These are phyloP conservation scores for Pangasius djambal DNA, from an alignment of 2,797 vertebrate species.

Conservation along the genomic window DNA sequence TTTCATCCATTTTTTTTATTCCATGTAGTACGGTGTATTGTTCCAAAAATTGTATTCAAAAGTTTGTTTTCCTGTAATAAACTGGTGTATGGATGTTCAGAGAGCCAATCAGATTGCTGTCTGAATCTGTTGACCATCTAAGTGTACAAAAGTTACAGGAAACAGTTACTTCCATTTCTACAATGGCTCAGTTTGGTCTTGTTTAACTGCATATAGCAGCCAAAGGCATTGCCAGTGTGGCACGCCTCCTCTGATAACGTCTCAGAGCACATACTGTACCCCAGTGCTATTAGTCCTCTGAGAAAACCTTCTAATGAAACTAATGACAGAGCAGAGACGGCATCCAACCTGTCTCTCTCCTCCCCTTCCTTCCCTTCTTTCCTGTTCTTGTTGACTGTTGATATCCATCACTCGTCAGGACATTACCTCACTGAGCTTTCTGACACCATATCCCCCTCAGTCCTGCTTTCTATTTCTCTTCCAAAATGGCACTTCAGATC, in stretches of 20 bases:
- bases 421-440: slow-evolving; percentile 36
- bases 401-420: slow-evolving; percentile 45
- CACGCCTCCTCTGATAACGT: background rate
- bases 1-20: background rate
- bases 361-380: slow-evolving; percentile 49
- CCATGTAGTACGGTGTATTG: background rate
- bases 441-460: slow-evolving; percentile 6
- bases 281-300: slow-evolving; percentile 13
- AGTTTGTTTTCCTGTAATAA: background rate
- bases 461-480: background rate
- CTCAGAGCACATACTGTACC: background rate
- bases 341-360: slow-evolving; percentile 53
- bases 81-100: background rate
- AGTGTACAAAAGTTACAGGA: background rate
- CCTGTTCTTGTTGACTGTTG: slow-evolving; percentile 53
- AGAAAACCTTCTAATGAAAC: slow-evolving; percentile 18
- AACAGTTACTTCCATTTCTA: background rate
- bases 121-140: background rate
- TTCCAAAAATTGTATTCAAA: background rate
- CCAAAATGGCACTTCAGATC: background rate
- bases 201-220: background rate
- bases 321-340: background rate
- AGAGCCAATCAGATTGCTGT: background rate
- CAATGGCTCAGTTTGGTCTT: background rate
- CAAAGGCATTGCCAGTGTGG: background rate